Percentiles rank a stretch among this genome's conserved stretches.
These are phyloP conservation scores for Scelioninae gen. 2 DNA, from an alignment of 2,888 invertebrate species.

Conservation along the genomic window DNA sequence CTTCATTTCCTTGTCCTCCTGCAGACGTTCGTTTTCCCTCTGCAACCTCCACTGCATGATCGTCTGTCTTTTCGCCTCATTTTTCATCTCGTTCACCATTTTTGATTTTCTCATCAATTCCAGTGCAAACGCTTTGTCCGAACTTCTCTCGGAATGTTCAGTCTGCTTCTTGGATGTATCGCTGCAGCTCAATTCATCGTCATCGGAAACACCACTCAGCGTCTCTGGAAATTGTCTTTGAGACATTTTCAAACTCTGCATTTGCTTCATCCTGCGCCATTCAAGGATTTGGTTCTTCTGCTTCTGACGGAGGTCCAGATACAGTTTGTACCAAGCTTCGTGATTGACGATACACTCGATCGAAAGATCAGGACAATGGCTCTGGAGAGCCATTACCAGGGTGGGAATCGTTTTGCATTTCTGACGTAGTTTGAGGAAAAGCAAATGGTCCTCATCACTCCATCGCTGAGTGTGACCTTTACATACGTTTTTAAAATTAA, in stretches of 20 bases:
- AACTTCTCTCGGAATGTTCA: conserved; percentile 12
- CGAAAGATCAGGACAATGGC: conserved; percentile 70
- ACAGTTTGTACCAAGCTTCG: conserved; percentile 76
- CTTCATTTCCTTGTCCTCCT: conserved; percentile 65
- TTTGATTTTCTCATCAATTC: conserved; percentile 31
- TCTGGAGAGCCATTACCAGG: conserved; percentile 66
- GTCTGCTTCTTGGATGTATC: conserved; percentile 18
- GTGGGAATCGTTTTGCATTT: conserved; percentile 64
- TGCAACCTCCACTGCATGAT: conserved; percentile 69
- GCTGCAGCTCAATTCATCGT: conserved; percentile 7
- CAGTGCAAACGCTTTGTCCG: conserved; percentile 4
- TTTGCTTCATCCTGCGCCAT: conserved; percentile 74
- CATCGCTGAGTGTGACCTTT: conserved; percentile 71
- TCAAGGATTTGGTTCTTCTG: conserved; percentile 74
- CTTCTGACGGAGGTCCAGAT: conserved; percentile 74
- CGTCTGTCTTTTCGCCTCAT: conserved; percentile 63
- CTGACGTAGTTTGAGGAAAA: conserved; percentile 68
- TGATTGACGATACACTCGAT: conserved; percentile 75
- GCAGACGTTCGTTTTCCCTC: conserved; percentile 63
- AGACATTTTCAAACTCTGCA: too few relatives aligned
- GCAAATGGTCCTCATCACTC: conserved; percentile 70
- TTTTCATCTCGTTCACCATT: conserved; percentile 11
- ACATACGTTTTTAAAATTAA: conserved; percentile 9
- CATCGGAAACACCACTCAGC: conserved; percentile 8
- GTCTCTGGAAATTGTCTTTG: not conserved